Percentiles rank a stretch among this genome's conserved stretches.
These are phyloP conservation scores for Sebastes cheni DNA, from an alignment of 2,797 vertebrate genomes.

Conservation along the genomic window DNA sequence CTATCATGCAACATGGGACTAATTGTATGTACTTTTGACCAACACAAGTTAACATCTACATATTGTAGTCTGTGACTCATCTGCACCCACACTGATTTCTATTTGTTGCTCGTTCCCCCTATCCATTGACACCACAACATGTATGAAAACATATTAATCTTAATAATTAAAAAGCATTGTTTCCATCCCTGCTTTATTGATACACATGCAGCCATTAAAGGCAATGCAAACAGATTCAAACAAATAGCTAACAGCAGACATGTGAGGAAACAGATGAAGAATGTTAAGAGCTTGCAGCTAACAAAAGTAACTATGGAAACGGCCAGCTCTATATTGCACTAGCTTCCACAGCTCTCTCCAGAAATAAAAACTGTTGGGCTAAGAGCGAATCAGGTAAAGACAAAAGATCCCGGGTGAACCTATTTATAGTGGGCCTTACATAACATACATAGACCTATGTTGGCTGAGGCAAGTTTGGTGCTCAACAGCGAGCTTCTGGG, in stretches of 20 bases:
- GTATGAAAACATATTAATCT: constrained; percentile 49
- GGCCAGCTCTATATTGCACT: constrained; percentile 84
- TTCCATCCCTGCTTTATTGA: constrained; percentile 51
- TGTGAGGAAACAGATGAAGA: constrained; percentile 86
- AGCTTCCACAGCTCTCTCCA: constrained; percentile 86
- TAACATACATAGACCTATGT: constrained; percentile 84
- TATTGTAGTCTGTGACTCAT: constrained; percentile 76
- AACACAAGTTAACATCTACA: constrained; percentile 70
- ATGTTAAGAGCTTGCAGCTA: constrained; percentile 85
- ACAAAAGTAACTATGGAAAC: constrained; percentile 92
- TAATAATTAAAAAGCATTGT: constrained; percentile 63
- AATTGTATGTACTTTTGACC: constrained; percentile 74
- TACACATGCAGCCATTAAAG: constrained; percentile 52
- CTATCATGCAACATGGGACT: constrained; percentile 57
- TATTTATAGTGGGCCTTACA: constrained; percentile 89
- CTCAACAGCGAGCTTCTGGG: constrained; percentile 62
- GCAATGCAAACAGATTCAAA: constrained; percentile 75
- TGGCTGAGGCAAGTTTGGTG: constrained; percentile 74
- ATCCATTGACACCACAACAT: constrained; percentile 49
- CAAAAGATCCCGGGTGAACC: constrained; percentile 88
- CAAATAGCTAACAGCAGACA: constrained; percentile 78
- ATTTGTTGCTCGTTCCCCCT: constrained; percentile 65
- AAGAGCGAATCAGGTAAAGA: constrained; percentile 90
- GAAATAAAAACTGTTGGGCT: constrained; percentile 89
- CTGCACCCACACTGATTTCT: constrained; percentile 74